These are phyloP conservation scores for Cyclina sinensis DNA, from an alignment of 1,140 invertebrate genomes.

Conservation along the genomic window DNA sequence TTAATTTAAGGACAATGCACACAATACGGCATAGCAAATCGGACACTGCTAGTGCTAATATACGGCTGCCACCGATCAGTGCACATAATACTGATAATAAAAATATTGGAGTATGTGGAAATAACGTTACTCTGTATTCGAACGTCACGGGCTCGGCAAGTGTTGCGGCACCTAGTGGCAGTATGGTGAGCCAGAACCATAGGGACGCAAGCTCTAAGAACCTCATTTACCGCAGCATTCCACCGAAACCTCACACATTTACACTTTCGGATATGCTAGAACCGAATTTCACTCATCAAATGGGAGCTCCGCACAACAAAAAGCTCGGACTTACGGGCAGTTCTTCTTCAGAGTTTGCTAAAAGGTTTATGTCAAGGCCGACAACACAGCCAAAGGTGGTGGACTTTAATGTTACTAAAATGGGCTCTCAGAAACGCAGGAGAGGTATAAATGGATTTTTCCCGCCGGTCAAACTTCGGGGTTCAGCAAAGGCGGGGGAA, in stretches of 20 bases:
- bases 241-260: constrained; percentile 73
- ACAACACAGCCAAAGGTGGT: constrained; percentile 75
- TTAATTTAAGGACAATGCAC: constrained; percentile 49
- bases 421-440: constrained; percentile 51
- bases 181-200: constrained; percentile 58
- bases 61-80: constrained; percentile 35
- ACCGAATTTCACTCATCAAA: constrained; percentile 12
- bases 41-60: not conserved
- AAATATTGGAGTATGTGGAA: constrained; percentile 23
- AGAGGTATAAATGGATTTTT: constrained; percentile 68
- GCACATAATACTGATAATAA: not conserved
- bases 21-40: constrained; percentile 1
- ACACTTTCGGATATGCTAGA: constrained; percentile 71
- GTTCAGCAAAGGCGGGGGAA: constrained; percentile 33
- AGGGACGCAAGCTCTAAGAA: constrained; percentile 47
- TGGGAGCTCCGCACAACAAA: constrained; percentile 21
- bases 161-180: not conserved
- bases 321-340: constrained; percentile 71
- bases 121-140: not conserved
- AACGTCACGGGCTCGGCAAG: not conserved
- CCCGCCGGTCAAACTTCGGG: constrained; percentile 62
- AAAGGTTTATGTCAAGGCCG: constrained; percentile 72
- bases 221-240: constrained; percentile 74
- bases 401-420: constrained; percentile 70
- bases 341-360: constrained; percentile 73